These are phyloP conservation scores for Amphipyra tragopoginis DNA, from an alignment of 2,888 invertebrate species.

Conservation along the genomic window DNA sequence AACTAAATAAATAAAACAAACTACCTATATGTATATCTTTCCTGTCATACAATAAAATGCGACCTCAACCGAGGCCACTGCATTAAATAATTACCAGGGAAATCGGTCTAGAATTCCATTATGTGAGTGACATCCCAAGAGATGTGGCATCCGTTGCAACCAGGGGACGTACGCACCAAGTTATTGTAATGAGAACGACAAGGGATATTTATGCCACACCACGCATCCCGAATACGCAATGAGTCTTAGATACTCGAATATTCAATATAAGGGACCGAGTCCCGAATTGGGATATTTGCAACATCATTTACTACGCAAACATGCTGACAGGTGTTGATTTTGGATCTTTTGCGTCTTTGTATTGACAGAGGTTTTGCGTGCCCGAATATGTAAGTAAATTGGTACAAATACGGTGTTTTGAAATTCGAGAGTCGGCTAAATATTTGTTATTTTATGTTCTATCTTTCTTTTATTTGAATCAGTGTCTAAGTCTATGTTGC, in stretches of 20 bases:
- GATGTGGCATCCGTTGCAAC: conserved; percentile 78
- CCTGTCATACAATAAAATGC: conserved; percentile 24
- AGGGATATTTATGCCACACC: conserved; percentile 87
- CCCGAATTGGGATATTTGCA: conserved; percentile 63
- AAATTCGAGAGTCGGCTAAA: conserved; percentile 18
- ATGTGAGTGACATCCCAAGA: conserved; percentile 83
- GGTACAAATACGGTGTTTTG: conserved; percentile 61
- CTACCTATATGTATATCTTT: conserved; percentile 4
- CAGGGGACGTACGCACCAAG: conserved; percentile 80
- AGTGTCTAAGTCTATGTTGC: neutral
- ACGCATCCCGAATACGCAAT: conserved; percentile 86
- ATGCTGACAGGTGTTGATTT: conserved; percentile 80
- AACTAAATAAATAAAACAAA: neutral
- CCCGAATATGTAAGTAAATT: conserved; percentile 73
- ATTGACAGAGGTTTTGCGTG: conserved; percentile 72
- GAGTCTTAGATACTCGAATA: conserved; percentile 67
- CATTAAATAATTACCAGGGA: conserved; percentile 75
- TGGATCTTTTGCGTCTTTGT: conserved; percentile 60
- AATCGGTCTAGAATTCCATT: conserved; percentile 84
- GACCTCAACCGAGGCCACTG: conserved; percentile 29
- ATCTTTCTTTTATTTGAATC: neutral
- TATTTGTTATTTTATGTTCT: conserved; percentile 8
- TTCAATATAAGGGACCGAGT: conserved; percentile 59
- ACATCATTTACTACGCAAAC: conserved; percentile 78
- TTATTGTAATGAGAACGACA: conserved; percentile 88